Evolutionary conservation across 2,888 invertebrate genomes (phyloP), one percentile per base, ranked within the genome.

Genomic region (Eupithecia tripunctaria): DNA sequence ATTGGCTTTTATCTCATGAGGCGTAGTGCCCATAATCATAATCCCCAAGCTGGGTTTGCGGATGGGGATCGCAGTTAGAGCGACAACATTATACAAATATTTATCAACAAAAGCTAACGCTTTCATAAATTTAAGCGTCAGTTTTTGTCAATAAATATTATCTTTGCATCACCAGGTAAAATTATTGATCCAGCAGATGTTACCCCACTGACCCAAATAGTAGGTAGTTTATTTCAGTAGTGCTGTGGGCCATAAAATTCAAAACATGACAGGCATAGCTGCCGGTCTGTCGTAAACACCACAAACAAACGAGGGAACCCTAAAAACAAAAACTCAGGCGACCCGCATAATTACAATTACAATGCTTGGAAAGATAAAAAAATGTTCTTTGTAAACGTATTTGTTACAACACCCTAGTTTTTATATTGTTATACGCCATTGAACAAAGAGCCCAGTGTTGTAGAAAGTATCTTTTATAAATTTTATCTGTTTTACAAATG

Each of bases 311-410:
- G 27, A 65, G 38, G 10, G 38, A 36, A 25, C 64, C 64, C 43
- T 51, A 56, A 56, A 56, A 56, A 56, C 56, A 25, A 56, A 56
- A 56, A 56, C 56, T 56, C 56, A 56, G 25, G 56, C 56, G 56
- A 56, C 56, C 56, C 56, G 56, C 56, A 56, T 56, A 56, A 56
- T 56, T 56, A 56, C 56, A 25, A 56, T 56, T 56, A 56, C 56
- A 56, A 56, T 25, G 56, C 56, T 56, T 25, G 56, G 25, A 56
- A 56, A 32, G 32, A 62, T 18, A 62, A 62, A 62, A 27, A 15
- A 62, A 60, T 60, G 29, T n/a, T 56, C 59, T 41, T 29, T 25
- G 60, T 51, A 27, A 41, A 59, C 41, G 56, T 56, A 25, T 56
- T 56, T 25, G 14, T 4, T 25, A 25, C 21, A 56, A 10, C 47